Percentiles rank a stretch among this genome's conserved stretches.
Evolutionary conservation across 2,113 vertebrate species (phyloP).

Genomic region (Sphaerodactylus townsendi): DNA sequence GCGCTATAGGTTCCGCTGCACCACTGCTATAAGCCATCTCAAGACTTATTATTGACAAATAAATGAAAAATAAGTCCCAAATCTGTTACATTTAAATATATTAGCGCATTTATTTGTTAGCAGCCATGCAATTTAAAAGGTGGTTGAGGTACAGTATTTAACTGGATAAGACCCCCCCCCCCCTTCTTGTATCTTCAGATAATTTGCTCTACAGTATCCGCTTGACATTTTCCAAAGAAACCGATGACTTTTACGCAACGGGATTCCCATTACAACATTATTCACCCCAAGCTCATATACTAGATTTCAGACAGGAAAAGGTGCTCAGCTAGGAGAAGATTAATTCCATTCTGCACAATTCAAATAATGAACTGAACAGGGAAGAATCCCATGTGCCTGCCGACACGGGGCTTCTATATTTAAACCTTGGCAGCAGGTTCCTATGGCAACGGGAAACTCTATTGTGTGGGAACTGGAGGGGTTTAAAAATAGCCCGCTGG

Average conservation of each 20-base stretch:
- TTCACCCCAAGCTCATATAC: constrained; percentile 23
- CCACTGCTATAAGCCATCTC: no score
- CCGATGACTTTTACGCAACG: neutral
- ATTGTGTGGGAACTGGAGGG: constrained; percentile 6
- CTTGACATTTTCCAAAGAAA: constrained; percentile 13
- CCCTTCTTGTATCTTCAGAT: constrained; percentile 29
- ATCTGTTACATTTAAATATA: constrained; percentile 24
- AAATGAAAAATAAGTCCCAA: no score
- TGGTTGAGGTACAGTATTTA: neutral
- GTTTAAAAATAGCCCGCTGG: constrained; percentile 22
- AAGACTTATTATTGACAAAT: no score
- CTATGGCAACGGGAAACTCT: constrained; percentile 15
- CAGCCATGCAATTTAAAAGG: neutral
- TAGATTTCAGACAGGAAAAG: constrained; percentile 31
- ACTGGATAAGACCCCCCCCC: neutral
- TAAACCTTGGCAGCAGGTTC: constrained; percentile 32
- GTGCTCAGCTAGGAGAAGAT: constrained; percentile 35
- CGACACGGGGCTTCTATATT: constrained; percentile 25
- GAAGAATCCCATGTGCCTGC: constrained; percentile 6
- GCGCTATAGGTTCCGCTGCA: no score
- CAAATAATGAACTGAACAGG: constrained; percentile 21
- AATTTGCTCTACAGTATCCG: neutral
- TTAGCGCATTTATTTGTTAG: constrained; percentile 23
- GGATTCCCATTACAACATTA: constrained; percentile 8
- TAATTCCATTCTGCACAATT: constrained; percentile 43